phyloP scores from a whole-genome alignment of 1,140 invertebrate genomes.

The Pseudomyrmex dendroicus region DNA sequence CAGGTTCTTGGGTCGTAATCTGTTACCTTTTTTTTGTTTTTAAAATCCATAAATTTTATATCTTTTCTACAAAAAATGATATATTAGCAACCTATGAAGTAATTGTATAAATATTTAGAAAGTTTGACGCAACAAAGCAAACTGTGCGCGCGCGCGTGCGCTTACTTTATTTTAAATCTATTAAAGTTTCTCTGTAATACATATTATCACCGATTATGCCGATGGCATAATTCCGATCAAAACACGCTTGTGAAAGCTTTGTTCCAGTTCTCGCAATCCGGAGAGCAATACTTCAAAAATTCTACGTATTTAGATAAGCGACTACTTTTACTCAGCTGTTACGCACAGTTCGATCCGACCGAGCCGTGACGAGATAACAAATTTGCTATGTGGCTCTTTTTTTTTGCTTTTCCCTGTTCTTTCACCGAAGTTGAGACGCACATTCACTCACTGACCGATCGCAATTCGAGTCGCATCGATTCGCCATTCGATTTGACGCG shows the following conservation, averaged over 20 bases:
- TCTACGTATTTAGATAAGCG: slow-evolving; percentile 8
- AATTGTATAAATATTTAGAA: too few relatives aligned
- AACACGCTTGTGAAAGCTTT: too few relatives aligned
- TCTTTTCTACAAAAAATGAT: too few relatives aligned
- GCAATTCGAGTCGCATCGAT: neutral
- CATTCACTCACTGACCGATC: neutral
- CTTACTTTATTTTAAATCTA: neutral
- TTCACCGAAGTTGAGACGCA: neutral
- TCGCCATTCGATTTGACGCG: too few relatives aligned
- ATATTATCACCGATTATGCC: too few relatives aligned
- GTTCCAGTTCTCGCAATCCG: neutral
- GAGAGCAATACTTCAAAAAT: neutral
- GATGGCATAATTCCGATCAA: too few relatives aligned
- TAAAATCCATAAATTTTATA: neutral
- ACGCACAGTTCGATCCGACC: too few relatives aligned
- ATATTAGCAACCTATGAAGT: too few relatives aligned
- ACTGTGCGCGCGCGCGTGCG: too few relatives aligned
- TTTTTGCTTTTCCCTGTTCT: neutral
- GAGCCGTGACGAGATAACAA: too few relatives aligned
- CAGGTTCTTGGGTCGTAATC: neutral
- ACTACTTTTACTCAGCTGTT: neutral
- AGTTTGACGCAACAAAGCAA: too few relatives aligned
- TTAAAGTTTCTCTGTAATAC: neutral
- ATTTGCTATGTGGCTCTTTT: too few relatives aligned
- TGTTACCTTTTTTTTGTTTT: neutral